Evolutionary conservation across 2,113 vertebrate genomes (phyloP).

Genomic region (Verasper variegatus): DNA sequence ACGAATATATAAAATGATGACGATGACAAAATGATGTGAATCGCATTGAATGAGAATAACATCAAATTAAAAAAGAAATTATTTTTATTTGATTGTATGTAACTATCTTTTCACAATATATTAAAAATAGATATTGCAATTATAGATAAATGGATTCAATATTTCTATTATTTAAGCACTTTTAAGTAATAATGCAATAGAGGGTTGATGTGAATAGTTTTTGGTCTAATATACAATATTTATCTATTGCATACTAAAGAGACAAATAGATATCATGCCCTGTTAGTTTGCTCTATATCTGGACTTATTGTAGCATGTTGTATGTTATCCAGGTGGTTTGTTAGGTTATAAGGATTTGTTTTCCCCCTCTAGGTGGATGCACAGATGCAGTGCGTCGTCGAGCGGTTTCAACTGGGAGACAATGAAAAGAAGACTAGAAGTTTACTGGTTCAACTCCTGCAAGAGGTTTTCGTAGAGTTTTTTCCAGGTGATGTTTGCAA

Average conservation of each 20-base stretch:
- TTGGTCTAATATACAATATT: no score
- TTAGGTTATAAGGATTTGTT: neutral
- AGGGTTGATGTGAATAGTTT: neutral
- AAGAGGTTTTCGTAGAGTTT: slow-evolving; percentile 91
- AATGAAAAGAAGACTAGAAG: slow-evolving; percentile 84
- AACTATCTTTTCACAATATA: no score
- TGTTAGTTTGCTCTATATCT: neutral
- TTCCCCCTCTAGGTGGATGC: slow-evolving; percentile 80
- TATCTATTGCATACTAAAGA: no score
- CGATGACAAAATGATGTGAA: no score
- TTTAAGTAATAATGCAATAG: neutral
- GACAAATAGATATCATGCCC: no score
- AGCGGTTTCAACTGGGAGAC: slow-evolving; percentile 85
- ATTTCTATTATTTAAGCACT: no score
- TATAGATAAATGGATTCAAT: no score
- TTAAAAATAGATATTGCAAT: no score
- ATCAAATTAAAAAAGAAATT: no score
- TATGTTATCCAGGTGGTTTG: neutral
- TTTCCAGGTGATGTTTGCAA: slow-evolving; percentile 85
- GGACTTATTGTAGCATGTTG: neutral
- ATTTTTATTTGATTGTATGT: neutral
- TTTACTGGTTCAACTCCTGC: slow-evolving; percentile 87
- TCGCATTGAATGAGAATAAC: no score
- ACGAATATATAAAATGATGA: no score
- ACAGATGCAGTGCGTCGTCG: slow-evolving; percentile 86